Conservation (phyloP, 2,113 vertebrate species). For the Xiphias gladius region DNA sequence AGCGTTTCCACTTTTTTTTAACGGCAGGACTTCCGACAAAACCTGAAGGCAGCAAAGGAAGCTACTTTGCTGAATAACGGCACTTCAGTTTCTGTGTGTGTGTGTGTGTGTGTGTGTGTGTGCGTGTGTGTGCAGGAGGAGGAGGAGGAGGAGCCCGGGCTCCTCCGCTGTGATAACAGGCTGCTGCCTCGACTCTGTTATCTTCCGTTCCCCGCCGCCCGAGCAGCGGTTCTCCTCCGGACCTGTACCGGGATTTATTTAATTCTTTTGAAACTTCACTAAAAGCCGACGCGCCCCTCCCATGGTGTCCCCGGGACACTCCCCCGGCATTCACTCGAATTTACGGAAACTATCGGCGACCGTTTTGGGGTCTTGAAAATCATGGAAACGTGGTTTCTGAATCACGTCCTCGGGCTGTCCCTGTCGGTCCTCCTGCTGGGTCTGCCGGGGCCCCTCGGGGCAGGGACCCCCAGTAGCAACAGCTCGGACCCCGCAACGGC, state of each 20-base stretch:
- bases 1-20: background rate
- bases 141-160: conserved; percentile 79
- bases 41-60: conserved; percentile 49
- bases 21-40: conserved; percentile 32
- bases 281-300: conserved; percentile 52
- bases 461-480: conserved; percentile 66
- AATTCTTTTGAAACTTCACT: conserved; percentile 48
- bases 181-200: conserved; percentile 64
- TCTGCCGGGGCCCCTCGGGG: conserved; percentile 72
- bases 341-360: conserved; percentile 63
- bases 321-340: conserved; percentile 64
- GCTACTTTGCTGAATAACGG: conserved; percentile 14
- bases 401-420: conserved; percentile 68
- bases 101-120: conserved; percentile 14
- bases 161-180: conserved; percentile 75
- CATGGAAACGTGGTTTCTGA: conserved; percentile 83
- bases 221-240: conserved; percentile 60
- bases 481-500: conserved; percentile 54
- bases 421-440: conserved; percentile 75
- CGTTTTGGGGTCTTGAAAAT: conserved; percentile 61
- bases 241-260: conserved; percentile 50
- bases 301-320: conserved; percentile 80
- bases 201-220: conserved; percentile 71
- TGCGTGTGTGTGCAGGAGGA: background rate
- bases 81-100: background rate